Percentiles rank a stretch among this genome's conserved stretches.
Conservation (phyloP, 2,797 vertebrate genomes). For the Sarcoramphus papa region DNA sequence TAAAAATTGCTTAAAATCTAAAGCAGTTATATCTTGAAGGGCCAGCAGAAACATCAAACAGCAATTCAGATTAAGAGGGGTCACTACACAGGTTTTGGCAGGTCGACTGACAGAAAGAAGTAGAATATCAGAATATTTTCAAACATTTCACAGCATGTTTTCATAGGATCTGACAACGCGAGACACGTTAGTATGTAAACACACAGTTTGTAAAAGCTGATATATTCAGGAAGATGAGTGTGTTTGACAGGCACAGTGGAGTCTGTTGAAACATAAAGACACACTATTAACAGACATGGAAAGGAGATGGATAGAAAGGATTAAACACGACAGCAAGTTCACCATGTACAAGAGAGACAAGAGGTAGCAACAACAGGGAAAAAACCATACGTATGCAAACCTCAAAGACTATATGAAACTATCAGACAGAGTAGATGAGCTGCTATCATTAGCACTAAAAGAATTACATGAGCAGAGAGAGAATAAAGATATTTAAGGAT, state of each 20-base stretch:
- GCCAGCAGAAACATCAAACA: background rate
- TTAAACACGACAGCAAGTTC: background rate
- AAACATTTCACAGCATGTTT: background rate
- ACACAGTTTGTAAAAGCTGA: background rate
- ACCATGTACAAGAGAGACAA: background rate
- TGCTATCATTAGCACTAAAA: background rate
- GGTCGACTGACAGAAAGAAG: background rate
- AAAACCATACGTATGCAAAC: background rate
- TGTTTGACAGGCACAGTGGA: conserved; percentile 4
- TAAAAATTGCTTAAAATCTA: background rate
- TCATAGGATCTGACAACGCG: background rate
- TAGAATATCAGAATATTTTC: background rate
- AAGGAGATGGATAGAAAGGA: background rate
- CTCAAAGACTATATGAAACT: background rate
- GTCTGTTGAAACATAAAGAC: background rate
- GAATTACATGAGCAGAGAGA: background rate
- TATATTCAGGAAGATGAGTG: background rate
- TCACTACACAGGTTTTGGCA: background rate
- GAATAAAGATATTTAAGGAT: background rate
- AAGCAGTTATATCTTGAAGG: background rate
- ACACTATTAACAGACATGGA: background rate
- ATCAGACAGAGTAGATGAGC: background rate
- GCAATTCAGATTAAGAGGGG: background rate
- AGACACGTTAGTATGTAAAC: background rate
- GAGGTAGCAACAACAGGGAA: background rate